These are phyloP conservation scores for Drosophila niveifrons DNA, from an alignment of 2,888 invertebrate species.

Conservation along the genomic window DNA sequence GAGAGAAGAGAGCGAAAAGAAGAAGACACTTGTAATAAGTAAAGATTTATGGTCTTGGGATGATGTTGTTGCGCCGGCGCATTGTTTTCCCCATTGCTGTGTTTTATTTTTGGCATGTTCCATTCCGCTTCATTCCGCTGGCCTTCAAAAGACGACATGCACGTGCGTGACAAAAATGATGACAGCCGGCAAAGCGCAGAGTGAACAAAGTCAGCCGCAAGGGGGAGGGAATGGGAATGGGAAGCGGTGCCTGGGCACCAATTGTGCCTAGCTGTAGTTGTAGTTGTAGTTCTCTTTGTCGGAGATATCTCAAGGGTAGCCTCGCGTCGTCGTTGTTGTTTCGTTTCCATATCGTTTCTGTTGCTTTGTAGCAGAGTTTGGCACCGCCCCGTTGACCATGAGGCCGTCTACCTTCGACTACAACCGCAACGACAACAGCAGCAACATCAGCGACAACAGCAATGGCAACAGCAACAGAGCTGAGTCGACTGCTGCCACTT, in stretches of 20 bases:
- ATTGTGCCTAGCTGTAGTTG: neutral
- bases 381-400: conserved; percentile 74
- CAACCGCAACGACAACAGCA: conserved; percentile 19
- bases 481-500: conserved; percentile 25
- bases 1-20: conserved; percentile 8
- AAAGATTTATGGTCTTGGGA: conserved; percentile 57
- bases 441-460: conserved; percentile 3
- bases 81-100: neutral
- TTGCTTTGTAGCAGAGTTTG: conserved; percentile 26
- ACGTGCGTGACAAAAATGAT: conserved; percentile 80
- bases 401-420: conserved; percentile 60
- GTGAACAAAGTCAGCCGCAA: no score
- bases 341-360: conserved; percentile 51
- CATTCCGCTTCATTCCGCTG: conserved; percentile 20
- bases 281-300: conserved; percentile 8
- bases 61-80: conserved; percentile 15
- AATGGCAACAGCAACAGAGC: neutral
- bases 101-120: conserved; percentile 7
- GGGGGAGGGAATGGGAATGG: neutral
- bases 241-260: conserved; percentile 1
- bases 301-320: conserved; percentile 56
- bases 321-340: conserved; percentile 46
- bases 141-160: conserved; percentile 60
- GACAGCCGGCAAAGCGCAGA: conserved; percentile 52
- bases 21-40: conserved; percentile 52